Conservation (phyloP, 2,888 invertebrate species). For the Tetragonisca angustula region DNA sequence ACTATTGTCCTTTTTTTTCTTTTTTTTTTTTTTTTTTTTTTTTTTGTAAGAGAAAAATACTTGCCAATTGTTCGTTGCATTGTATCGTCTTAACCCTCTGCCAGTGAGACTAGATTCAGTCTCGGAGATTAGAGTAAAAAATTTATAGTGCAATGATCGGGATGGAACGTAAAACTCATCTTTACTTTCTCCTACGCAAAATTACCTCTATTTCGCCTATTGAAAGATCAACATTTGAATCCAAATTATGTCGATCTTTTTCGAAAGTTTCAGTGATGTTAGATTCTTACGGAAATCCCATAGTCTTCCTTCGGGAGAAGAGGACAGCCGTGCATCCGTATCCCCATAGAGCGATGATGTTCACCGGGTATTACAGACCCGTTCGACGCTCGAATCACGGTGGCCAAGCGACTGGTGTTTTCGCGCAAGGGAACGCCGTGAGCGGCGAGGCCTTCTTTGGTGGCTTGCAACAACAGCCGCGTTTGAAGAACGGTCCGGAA, state of each 20-base stretch:
- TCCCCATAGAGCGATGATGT: slow-evolving; percentile 80
- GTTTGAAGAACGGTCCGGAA: slow-evolving; percentile 73
- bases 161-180: background rate
- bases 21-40: no score
- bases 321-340: slow-evolving; percentile 70
- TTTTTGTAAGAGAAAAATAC: no score
- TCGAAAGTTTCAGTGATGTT: slow-evolving; percentile 72
- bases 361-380: slow-evolving; percentile 80
- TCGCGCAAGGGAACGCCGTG: slow-evolving; percentile 80
- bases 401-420: slow-evolving; percentile 77
- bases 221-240: no score
- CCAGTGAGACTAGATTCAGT: no score
- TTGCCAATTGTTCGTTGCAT: no score
- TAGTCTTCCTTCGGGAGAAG: slow-evolving; percentile 73
- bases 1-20: no score
- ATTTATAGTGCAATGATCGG: background rate
- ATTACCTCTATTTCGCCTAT: no score
- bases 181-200: background rate
- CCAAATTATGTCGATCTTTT: background rate
- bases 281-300: slow-evolving; percentile 70
- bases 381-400: slow-evolving; percentile 68
- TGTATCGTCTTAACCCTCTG: no score
- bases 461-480: slow-evolving; percentile 69
- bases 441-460: slow-evolving; percentile 77
- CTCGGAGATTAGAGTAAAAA: no score